Evolutionary conservation across 2,797 vertebrate species (phyloP), one percentile per base, ranked within the genome.

Genomic region (Buceros bicornis): DNA sequence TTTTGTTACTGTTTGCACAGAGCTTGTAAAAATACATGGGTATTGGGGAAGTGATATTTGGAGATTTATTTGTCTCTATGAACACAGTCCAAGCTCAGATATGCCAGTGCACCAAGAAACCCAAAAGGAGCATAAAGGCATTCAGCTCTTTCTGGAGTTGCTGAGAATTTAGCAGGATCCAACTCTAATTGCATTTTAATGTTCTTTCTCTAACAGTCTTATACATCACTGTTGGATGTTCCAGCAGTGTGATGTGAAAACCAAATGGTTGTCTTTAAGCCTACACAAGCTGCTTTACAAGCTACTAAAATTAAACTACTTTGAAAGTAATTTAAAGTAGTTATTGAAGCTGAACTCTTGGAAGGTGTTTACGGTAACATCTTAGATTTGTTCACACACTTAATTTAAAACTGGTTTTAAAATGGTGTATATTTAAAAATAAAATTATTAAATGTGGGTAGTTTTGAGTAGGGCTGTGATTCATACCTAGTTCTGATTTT

Each of bases 141-240:
- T 83, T 73, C 80, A 78, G 76, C 69, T 57, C 51, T 54, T 94
- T 77, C 58, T 78, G 54, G 54, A 91, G 33, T 22, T 67, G 77
- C 57, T 64, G 90, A 67, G 65, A 93, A 85, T 88, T 62, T 74
- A 90, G 31, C 80, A 78, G 65, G 35, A 83, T 90, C 65, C 74
- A 83, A 16, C 28, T 58, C 67, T 94, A 87, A 93, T 79, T 93
- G 67, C 71, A 37, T 91, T 95, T 94, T 94, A 91, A 82, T 91
- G 66, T 71, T 93, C 42, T 95, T 91, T 87, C 58, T 82, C n/a
- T 73, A 87, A 58, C 56, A 51, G 66, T 64, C 33, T 77, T 71
- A 45, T 28, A 78, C 48, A 86, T 81, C 80, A 81, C 80, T 92
- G 33, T 77, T 82, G 45, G 64, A 88, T 86, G 54, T 93, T 91